Conservation (phyloP, 1,140 invertebrate species). For the Diploscapter pachys region DNA sequence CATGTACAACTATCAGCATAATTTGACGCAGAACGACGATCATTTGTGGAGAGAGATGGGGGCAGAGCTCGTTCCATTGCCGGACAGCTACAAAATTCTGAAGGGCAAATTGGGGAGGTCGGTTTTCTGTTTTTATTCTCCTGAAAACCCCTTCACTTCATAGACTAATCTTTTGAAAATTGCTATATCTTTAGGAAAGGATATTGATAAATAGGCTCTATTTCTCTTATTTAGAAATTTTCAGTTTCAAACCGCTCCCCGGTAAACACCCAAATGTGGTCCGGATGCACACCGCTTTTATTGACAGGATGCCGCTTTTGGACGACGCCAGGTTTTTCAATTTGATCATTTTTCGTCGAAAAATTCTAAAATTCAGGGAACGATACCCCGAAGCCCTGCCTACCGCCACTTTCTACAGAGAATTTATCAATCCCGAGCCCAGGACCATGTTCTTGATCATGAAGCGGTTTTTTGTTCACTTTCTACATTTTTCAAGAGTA, state of each 20-base stretch:
- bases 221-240: constrained; percentile 3
- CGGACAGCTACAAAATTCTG: constrained; percentile 20
- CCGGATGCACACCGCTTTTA: constrained; percentile 34
- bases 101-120: constrained; percentile 32
- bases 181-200: background rate
- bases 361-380: background rate
- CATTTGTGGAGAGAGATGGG: constrained; percentile 39
- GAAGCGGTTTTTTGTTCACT: constrained; percentile 24
- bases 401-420: constrained; percentile 21
- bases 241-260: constrained; percentile 29
- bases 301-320: constrained; percentile 29
- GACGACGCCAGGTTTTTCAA: constrained; percentile 13
- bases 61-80: constrained; percentile 33
- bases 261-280: constrained; percentile 40
- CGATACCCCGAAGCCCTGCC: constrained; percentile 37
- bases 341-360: background rate
- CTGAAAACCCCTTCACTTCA: background rate
- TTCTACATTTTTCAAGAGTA: background rate
- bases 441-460: constrained; percentile 38
- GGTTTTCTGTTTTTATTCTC: constrained; percentile 5
- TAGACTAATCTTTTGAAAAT: background rate
- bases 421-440: constrained; percentile 26
- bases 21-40: constrained; percentile 11
- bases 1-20: constrained; percentile 40
- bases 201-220: background rate